Evolutionary conservation across 1,140 invertebrate genomes (phyloP), one percentile per base, ranked within the genome.

Genomic region (Lordiphosa stackelbergi): DNA sequence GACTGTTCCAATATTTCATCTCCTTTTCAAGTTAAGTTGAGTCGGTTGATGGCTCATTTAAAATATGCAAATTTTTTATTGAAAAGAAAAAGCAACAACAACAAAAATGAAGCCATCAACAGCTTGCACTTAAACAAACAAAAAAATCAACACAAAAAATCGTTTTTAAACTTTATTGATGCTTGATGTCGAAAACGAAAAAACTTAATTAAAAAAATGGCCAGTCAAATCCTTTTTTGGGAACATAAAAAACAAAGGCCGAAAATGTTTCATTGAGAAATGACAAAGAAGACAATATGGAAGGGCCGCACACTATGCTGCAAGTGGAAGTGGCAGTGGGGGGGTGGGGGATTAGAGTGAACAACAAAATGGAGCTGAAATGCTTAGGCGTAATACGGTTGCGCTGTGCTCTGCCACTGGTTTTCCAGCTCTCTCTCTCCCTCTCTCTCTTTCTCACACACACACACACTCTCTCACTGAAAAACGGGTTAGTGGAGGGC

Each of bases 101-200:
- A 57, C 22, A 41, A 43, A 41, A 69, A 81, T 79, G 55, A 79
- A 79, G 75, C 70, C 74, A 74, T 79, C 74, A 79, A 81, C 57
- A 54, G 51, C 54, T 47, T 68, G 69, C 58, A 59, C 64, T 69
- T 69, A 63, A 53, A 53, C 60, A 58, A 59, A 63, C 48, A 41
- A 41, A 69, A 55, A 69, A 40, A 37, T 37, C 43, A 24, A 38
- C 40, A 37, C 13, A 38, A 46, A 57, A 58, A 46, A 55, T 70
- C 60, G 66, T 70, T 70, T 66, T 75, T 68, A 78, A 79, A 75
- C 71, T 79, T 79, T 79, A 79, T 79, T 79, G 75, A 71, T 71
- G 68, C 68, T 71, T 71, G 49, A 71, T 71, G 68, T 71, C 68
- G 66, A 71, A 72, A 81, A 68, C 77, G 77, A 83, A 31, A 46